Evolutionary conservation across 2,888 invertebrate species (phyloP), one percentile per base, ranked within the genome.

Genomic region (Germaria angustata): DNA sequence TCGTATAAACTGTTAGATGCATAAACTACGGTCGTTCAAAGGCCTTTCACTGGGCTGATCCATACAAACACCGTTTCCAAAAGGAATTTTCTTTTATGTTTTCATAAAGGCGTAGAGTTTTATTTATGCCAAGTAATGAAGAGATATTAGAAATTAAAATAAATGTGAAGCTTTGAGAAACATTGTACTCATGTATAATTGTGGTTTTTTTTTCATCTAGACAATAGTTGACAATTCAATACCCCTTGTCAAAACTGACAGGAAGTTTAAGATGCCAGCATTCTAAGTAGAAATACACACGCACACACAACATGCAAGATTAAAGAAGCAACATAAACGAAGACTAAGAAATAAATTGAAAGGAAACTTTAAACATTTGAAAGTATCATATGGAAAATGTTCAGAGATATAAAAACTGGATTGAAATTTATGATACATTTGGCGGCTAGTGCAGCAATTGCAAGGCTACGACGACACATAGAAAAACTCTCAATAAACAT

Each of bases 211-310:
- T 49, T 66, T 71, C 75, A 61, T 36, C 53, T 53, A 71, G 39
- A 82, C 71, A 71, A 82, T 72, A 55, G 71, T 61, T 79, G 79
- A 82, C 79, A 75, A 66, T 82, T 82, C 82, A 79, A 82, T 82
- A 79, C 57, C 71, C 66, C 66, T 71, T 79, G 75, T 76, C 79
- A 76, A 66, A 65, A 61, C 15, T 82, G 75, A 76, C 82, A 79
- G 75, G 71, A 75, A 66, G 69, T 71, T 49, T 72, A 55, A 63
- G 9, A 68, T n/a, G 24, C 77, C 46, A 28, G 20, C 22, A 81
- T 76, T 57, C 20, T 49, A 8, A 24, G 9, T 2, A n/a, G 6
- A 69, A 28, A 80, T 28, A 28, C 28, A 28, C 28, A 28, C 28
- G 28, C 28, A 5, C 69, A 76, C 13, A 59, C 55, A 59, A 65